A percentile compares a stretch with the other conserved stretches of the same genome.
Evolutionary conservation across 2,888 invertebrate species (phyloP).

Genomic region (Hyposoter dolosus): DNA sequence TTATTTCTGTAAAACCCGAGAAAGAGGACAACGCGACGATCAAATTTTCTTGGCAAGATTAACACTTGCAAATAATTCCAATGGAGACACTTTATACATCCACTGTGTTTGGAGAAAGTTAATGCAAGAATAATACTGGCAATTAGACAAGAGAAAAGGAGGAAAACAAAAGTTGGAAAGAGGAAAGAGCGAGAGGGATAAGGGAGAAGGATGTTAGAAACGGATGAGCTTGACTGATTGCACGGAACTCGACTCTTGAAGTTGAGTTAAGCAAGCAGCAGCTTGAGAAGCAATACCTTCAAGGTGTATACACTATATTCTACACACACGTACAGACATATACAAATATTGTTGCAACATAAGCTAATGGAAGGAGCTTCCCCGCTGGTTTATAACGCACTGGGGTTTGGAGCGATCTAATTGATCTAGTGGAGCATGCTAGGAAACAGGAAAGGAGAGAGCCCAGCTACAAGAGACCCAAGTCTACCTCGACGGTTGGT

Average conservation of each 20-base stretch:
- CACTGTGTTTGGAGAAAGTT: constrained; percentile 42
- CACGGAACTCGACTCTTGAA: constrained; percentile 59
- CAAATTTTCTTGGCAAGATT: constrained; percentile 29
- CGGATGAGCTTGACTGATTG: constrained; percentile 65
- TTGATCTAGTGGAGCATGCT: constrained; percentile 66
- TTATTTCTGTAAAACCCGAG: not conserved
- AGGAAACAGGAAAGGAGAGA: constrained; percentile 49
- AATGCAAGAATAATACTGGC: constrained; percentile 67
- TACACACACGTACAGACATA: not conserved
- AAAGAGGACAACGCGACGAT: not conserved
- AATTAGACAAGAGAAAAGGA: constrained; percentile 61
- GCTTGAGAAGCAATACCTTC: constrained; percentile 29
- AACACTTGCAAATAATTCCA: constrained; percentile 25
- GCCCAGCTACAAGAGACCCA: constrained; percentile 35
- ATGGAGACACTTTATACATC: not conserved
- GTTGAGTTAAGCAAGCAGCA: constrained; percentile 61
- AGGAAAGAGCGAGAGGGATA: not conserved
- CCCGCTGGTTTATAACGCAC: constrained; percentile 47
- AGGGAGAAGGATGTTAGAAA: constrained; percentile 5
- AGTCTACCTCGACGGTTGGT: constrained; percentile 57
- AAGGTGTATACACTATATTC: not conserved
- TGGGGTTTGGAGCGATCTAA: constrained; percentile 57
- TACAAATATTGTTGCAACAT: constrained; percentile 15
- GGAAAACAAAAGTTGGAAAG: constrained; percentile 9
- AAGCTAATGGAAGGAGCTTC: constrained; percentile 6